These are phyloP conservation scores for Hemicrepidius hirtus DNA, from an alignment of 2,888 invertebrate species.

Conservation along the genomic window DNA sequence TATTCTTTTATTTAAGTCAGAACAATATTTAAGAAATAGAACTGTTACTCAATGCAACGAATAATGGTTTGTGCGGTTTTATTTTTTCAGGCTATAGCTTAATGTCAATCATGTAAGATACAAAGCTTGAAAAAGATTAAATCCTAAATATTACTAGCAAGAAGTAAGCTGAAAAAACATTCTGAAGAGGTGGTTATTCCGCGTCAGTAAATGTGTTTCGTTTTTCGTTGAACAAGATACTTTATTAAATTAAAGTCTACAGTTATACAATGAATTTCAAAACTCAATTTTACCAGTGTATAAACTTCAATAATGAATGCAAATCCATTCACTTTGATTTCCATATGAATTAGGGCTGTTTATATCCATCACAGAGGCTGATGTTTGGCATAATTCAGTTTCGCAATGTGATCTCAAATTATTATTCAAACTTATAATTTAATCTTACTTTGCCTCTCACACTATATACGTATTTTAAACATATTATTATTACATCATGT, in stretches of 20 bases:
- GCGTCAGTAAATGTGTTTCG: constrained; percentile 14
- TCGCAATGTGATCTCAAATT: constrained; percentile 50
- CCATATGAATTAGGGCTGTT: constrained; percentile 54
- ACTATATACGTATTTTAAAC: constrained; percentile 38
- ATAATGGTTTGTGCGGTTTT: constrained; percentile 40
- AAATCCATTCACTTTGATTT: constrained; percentile 52
- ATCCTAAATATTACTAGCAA: constrained; percentile 14
- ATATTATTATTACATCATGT: constrained; percentile 18
- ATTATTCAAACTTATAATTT: constrained; percentile 51
- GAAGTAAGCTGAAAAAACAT: constrained; percentile 37
- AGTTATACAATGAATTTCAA: constrained; percentile 51
- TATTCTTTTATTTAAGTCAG: constrained; percentile 4
- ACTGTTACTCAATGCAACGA: constrained; percentile 16
- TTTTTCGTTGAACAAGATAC: constrained; percentile 33
- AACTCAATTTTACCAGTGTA: constrained; percentile 52
- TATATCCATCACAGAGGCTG: constrained; percentile 51
- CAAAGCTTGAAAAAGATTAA: constrained; percentile 30
- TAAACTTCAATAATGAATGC: constrained; percentile 53
- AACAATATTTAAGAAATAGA: constrained; percentile 1
- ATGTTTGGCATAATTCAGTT: constrained; percentile 53
- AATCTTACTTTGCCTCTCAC: constrained; percentile 45
- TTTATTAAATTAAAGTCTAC: constrained; percentile 48
- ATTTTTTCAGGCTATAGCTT: constrained; percentile 46
- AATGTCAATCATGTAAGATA: constrained; percentile 48
- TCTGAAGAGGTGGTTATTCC: constrained; percentile 18